phyloP scores from a whole-genome alignment of 2,797 vertebrate genomes.

The Dendrocincla tyrannina region DNA sequence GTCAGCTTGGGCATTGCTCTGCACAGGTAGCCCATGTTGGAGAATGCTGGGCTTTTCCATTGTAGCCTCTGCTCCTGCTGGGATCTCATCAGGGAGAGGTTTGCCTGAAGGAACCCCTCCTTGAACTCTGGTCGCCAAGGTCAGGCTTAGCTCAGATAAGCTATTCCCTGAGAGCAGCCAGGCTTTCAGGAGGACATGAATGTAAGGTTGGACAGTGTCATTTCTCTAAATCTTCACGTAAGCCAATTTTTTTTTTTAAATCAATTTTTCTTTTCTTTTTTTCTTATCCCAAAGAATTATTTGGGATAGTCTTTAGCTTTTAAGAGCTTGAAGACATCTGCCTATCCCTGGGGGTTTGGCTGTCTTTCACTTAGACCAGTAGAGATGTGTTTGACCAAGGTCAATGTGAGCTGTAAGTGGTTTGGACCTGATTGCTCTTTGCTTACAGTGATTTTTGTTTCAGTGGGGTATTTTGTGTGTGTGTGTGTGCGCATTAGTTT shows the following conservation, averaged over 20 bases:
- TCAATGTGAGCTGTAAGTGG: neutral
- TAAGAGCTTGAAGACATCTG: neutral
- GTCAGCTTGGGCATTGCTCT: slow-evolving; percentile 1
- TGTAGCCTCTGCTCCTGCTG: neutral
- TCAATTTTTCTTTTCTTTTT: neutral
- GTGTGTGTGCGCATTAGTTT: neutral
- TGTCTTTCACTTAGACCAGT: neutral
- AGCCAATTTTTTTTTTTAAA: neutral
- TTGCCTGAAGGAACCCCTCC: neutral
- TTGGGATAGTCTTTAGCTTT: neutral
- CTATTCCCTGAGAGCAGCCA: neutral
- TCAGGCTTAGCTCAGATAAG: neutral
- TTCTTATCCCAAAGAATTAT: neutral
- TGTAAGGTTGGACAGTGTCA: neutral
- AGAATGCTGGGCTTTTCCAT: accelerated
- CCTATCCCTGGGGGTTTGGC: neutral
- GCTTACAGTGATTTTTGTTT: neutral
- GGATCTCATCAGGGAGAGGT: accelerated
- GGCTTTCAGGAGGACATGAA: neutral
- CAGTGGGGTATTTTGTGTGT: neutral
- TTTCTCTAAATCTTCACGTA: neutral
- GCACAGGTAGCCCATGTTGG: neutral
- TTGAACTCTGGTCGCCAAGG: neutral
- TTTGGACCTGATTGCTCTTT: neutral
- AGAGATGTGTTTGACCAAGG: neutral